Percentiles rank a stretch among this genome's conserved stretches.
These are phyloP conservation scores for Muscicapa comitata DNA, from an alignment of 2,797 vertebrate genomes.

Conservation along the genomic window DNA sequence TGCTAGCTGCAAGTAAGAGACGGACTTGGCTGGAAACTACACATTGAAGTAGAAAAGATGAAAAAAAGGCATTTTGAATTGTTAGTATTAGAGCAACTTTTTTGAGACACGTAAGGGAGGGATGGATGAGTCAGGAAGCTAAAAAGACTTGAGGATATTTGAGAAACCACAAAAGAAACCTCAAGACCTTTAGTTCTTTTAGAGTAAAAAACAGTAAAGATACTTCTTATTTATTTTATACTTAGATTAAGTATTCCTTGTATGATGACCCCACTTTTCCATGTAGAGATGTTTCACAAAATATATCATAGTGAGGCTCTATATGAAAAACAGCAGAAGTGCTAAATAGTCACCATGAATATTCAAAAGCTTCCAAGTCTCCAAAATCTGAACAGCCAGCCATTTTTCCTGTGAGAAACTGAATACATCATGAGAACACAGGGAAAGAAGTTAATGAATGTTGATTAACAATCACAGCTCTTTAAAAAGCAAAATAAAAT, in stretches of 20 bases:
- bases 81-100: background rate
- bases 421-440: background rate
- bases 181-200: background rate
- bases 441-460: background rate
- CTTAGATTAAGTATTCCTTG: background rate
- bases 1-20: background rate
- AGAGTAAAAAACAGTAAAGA: background rate
- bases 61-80: background rate
- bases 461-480: constrained; percentile 1
- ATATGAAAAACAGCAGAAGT: background rate
- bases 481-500: background rate
- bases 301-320: background rate
- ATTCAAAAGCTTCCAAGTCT: background rate
- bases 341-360: constrained; percentile 5
- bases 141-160: background rate
- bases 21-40: background rate
- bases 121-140: background rate
- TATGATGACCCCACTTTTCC: background rate
- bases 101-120: background rate
- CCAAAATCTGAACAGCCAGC: background rate
- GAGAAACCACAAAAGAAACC: background rate
- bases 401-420: background rate
- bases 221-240: background rate
- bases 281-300: background rate
- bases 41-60: background rate